Evolutionary conservation across 2,888 invertebrate genomes (phyloP).

Genomic region (Diplazon laetatorius): DNA sequence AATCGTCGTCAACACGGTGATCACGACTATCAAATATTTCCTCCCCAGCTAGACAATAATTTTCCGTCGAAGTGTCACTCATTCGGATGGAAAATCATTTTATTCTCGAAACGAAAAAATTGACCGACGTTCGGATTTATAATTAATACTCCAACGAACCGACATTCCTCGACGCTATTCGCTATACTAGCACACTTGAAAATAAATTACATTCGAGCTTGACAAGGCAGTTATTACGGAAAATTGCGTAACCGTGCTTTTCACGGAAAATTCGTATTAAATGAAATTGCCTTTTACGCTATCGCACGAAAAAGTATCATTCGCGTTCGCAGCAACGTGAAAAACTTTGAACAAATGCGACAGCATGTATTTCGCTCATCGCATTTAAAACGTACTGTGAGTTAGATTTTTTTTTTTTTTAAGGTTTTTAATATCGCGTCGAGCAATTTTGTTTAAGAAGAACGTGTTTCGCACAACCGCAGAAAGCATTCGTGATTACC

Average conservation of each 20-base stretch:
- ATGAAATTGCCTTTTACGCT: slow-evolving; percentile 24
- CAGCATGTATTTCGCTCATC: slow-evolving; percentile 28
- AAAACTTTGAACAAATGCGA: slow-evolving; percentile 12
- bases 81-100: not conserved
- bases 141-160: slow-evolving; percentile 34
- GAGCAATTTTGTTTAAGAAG: slow-evolving; percentile 2
- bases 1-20: no score
- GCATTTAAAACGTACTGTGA: slow-evolving; percentile 11
- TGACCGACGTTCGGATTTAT: not conserved
- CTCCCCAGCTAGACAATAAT: no score
- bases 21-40: no score
- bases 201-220: not conserved
- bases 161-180: no score
- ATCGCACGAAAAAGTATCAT: not conserved
- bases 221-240: no score
- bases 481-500: not conserved
- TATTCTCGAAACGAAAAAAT: not conserved
- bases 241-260: not conserved
- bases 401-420: not conserved
- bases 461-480: not conserved
- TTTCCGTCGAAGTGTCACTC: no score
- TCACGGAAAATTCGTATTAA: not conserved
- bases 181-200: not conserved
- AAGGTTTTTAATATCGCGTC: slow-evolving; percentile 19
- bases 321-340: not conserved